These are phyloP conservation scores for Ferrisia virgata DNA, from an alignment of 2,888 invertebrate genomes.

Conservation along the genomic window DNA sequence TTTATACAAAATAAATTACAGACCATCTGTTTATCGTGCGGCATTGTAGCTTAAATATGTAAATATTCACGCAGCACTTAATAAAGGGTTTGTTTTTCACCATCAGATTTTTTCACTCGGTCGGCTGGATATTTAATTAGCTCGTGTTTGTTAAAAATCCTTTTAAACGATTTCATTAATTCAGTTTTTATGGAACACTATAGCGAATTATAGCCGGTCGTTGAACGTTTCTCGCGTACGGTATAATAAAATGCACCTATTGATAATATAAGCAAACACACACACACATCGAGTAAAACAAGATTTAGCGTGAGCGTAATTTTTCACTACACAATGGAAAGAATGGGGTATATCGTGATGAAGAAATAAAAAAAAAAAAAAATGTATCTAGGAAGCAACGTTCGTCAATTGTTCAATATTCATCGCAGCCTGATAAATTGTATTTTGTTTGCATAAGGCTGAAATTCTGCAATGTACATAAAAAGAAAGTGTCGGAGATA, in stretches of 20 bases:
- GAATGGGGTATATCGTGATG: neutral
- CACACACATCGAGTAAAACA: neutral
- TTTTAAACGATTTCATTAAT: neutral
- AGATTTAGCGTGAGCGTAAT: neutral
- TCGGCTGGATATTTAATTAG: neutral
- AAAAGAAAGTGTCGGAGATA: constrained; percentile 34
- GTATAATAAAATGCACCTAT: no score
- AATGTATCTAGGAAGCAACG: neutral
- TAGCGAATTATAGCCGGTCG: neutral
- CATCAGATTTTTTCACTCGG: neutral
- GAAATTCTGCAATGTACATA: constrained; percentile 34
- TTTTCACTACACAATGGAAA: neutral
- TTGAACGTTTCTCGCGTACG: no score
- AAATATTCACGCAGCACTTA: neutral
- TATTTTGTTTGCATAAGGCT: constrained; percentile 34
- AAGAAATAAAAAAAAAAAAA: neutral
- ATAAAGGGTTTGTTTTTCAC: neutral
- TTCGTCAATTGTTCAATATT: constrained; percentile 24
- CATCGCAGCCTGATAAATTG: constrained; percentile 28
- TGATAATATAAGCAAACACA: no score
- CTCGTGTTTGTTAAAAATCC: neutral
- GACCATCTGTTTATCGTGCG: neutral
- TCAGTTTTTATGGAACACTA: neutral
- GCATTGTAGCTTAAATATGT: neutral
- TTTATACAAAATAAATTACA: neutral